Evolutionary conservation across 2,113 vertebrate genomes (phyloP), one percentile per base, ranked within the genome.

Genomic region (Dascyllus trimaculatus): DNA sequence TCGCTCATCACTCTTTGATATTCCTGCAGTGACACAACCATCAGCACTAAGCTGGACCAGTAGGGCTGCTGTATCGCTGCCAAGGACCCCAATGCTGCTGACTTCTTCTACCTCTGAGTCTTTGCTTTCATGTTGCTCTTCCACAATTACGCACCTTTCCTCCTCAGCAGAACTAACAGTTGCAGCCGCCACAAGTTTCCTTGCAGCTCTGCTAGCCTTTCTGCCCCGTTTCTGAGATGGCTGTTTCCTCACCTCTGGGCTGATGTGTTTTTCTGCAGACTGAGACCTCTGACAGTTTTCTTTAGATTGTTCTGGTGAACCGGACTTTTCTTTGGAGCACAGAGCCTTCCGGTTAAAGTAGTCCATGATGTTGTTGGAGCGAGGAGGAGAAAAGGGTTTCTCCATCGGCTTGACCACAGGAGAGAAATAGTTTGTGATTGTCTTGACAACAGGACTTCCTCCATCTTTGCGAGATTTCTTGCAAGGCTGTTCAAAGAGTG

Each of bases 341-440:
- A 92, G 48, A 1, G 93, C 81, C 72, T 94, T 98, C 62, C 93
- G 95, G 51, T 29, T 90, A 87, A 99, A 99, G 89, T 98, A 99
- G 93, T 95, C 92, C 87, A 94, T 71, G 69, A 99, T 98, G 79
- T 96, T 98, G 91, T 79, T 97, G 82, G 96, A 90, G 81, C 95
- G 97, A 24, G 97, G 95, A 67, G 95, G 94, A 13, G 95, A 95
- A 64, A 96, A 94, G 15, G 93, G 90, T 66, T 95, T 97, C 69
- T 97, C 96, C 80, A 45, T 79, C 11, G 92, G 32, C 78, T 97
- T 99, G 61, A 92, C 79, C 76, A 96, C 63, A 0, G 98, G 97
- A 49, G 94, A 93, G 88, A 99, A 98, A 89, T 99, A 99, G 26
- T 94, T 97, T 32, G 95, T 96, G 91, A 99, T 99, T n/a, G 96